Evolutionary conservation across 2,888 invertebrate species (phyloP).

Genomic region (Hyposoter didymator): DNA sequence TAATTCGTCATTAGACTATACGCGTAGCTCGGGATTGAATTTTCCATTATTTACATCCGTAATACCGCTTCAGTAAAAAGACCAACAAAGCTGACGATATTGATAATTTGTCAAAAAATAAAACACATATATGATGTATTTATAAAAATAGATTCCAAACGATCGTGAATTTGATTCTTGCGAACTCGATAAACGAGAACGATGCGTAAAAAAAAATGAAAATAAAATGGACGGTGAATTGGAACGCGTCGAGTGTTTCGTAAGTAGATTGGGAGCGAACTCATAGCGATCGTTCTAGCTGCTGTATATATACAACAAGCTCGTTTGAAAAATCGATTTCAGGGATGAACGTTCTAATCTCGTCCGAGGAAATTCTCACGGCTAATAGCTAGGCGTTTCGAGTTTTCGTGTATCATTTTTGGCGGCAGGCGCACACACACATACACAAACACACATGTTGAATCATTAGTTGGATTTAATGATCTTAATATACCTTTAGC

Average conservation of each 20-base stretch:
- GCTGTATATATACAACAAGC: slow-evolving; percentile 20
- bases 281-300: slow-evolving; percentile 50
- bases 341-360: slow-evolving; percentile 65
- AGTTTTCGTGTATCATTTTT: slow-evolving; percentile 57
- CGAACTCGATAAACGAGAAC: slow-evolving; percentile 15
- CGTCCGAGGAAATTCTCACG: slow-evolving; percentile 64
- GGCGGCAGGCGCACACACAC: slow-evolving; percentile 62
- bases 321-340: slow-evolving; percentile 62
- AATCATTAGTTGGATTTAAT: slow-evolving; percentile 49
- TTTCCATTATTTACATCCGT: background rate
- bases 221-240: slow-evolving; percentile 55
- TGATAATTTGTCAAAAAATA: background rate
- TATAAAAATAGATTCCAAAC: background rate
- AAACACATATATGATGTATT: background rate
- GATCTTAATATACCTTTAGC: slow-evolving; percentile 30
- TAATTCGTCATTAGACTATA: background rate
- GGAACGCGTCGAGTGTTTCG: slow-evolving; percentile 58
- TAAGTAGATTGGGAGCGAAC: slow-evolving; percentile 57
- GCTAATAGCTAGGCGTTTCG: slow-evolving; percentile 50
- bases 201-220: slow-evolving; percentile 25
- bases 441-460: slow-evolving; percentile 36
- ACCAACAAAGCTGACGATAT: background rate
- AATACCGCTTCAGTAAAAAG: background rate
- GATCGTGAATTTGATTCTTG: slow-evolving; percentile 17
- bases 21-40: background rate